Base-by-base conservation (phyloP, 30 jellyfish, hydroid and myxozoan species). In the Pelagia noctiluca region DNA sequence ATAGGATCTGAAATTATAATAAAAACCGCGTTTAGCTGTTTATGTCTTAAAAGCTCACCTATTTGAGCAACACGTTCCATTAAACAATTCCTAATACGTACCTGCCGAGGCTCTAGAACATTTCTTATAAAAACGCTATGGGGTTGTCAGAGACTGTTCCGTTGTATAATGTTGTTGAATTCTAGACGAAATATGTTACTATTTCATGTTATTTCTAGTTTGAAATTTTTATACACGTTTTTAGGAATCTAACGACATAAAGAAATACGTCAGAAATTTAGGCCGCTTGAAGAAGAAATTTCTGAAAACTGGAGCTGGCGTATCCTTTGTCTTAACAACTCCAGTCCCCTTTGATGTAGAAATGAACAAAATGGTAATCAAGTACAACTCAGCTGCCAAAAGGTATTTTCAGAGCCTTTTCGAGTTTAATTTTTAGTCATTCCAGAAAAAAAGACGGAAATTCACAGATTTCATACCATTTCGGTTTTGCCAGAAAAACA, bases 311-410 rank as follows among this genome's bases (percentile, higher is more conserved):
- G 97, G 97, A 36, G 99, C 99, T 8, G 86, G 87, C 3, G 37
- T 93, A 31, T 91, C 88, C 7, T 93, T 79, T 76, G 89, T 87
- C 4, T 80, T 88, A 29, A 89, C 99, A n/a, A 93, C 99, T 26
- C 99, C 99, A 3, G 97, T 93, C 22, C 52, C 97, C 19, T 93
- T 32, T 65, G 82, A 70, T 66, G 63, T 54, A 74, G 77, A 33
- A 48, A 87, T 79, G 75, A 95, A 93, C 62, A 88, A 93, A 12
- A n/a, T 78, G 26, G 65, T 93, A n/a, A 69, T 33, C 74, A 88
- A 33, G 22, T 93, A 93, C 53, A 93, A 93, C 66, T 34, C 68
- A 25, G 89, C 81, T 29, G 99, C 99, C 2, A 69, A 83, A 71
- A 57, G 87, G 99, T 93, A 68, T 42, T n/a, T 21, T 13, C 13